phyloP scores from a whole-genome alignment of 2,113 vertebrate species.

The Mesitornis unicolor region DNA sequence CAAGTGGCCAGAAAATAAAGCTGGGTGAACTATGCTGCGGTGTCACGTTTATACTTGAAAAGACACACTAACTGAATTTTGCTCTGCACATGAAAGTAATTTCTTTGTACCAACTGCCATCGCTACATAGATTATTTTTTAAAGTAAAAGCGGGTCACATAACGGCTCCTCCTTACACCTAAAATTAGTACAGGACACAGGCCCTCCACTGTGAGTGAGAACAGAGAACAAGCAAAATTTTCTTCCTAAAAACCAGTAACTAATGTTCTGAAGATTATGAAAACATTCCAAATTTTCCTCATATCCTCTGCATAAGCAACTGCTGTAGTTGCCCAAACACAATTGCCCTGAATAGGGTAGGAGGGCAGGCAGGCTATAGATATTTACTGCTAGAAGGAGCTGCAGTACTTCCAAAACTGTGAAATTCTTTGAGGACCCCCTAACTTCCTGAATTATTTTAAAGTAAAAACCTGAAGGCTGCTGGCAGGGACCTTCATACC shows the following conservation, averaged over 20 bases:
- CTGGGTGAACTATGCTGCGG: accelerated
- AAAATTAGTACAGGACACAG: not conserved
- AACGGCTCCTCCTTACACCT: not conserved
- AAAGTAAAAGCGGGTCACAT: not conserved
- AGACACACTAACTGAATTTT: not conserved
- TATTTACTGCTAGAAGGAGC: not conserved
- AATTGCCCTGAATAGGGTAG: not conserved
- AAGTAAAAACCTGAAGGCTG: not conserved
- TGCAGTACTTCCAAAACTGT: not conserved
- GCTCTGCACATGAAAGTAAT: not conserved
- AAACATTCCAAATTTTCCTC: not conserved
- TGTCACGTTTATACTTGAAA: not conserved
- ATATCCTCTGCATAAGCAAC: not conserved
- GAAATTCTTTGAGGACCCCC: not conserved
- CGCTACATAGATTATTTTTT: not conserved
- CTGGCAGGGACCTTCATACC: not conserved
- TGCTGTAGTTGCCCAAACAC: not conserved
- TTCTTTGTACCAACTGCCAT: not conserved
- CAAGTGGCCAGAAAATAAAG: not conserved
- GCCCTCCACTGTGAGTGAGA: not conserved
- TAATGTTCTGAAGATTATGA: not conserved
- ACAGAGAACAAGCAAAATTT: not conserved
- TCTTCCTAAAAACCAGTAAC: not conserved
- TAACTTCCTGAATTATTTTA: not conserved
- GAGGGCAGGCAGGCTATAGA: not conserved